phyloP scores from a whole-genome alignment of 2,888 invertebrate species.

The Sclerodermus sp. region DNA sequence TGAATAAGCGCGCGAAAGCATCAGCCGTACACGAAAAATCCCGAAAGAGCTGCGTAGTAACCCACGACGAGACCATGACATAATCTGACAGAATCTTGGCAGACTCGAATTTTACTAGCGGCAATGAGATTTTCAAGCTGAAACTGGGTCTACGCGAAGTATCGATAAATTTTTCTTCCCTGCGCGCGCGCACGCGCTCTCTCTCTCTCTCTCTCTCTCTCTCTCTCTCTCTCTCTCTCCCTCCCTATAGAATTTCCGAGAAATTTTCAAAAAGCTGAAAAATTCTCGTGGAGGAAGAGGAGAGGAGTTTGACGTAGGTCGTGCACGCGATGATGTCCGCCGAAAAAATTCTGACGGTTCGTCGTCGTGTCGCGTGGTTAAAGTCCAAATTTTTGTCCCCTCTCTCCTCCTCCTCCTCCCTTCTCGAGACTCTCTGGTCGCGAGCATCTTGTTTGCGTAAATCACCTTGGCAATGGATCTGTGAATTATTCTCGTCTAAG shows the following conservation, averaged over 20 bases:
- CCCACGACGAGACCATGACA: constrained; percentile 18
- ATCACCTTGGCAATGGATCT: constrained; percentile 41
- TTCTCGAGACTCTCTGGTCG: constrained; percentile 8
- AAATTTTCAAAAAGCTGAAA: no score
- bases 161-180: background rate
- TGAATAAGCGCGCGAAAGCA: background rate
- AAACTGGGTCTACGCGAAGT: background rate
- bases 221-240: no score
- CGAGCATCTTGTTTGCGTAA: constrained; percentile 19
- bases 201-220: background rate
- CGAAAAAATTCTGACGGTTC: no score
- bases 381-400: no score
- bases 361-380: no score
- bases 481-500: constrained; percentile 34
- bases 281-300: no score
- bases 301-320: background rate
- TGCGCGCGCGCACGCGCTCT: no score
- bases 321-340: no score
- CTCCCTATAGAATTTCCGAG: no score
- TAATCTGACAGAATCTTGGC: constrained; percentile 24
- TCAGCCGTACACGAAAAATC: background rate
- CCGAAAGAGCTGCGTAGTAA: constrained; percentile 8
- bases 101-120: background rate
- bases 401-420: no score
- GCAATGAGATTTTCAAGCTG: background rate